phyloP scores from a whole-genome alignment of 2,797 vertebrate species.

The Xenops minutus region DNA sequence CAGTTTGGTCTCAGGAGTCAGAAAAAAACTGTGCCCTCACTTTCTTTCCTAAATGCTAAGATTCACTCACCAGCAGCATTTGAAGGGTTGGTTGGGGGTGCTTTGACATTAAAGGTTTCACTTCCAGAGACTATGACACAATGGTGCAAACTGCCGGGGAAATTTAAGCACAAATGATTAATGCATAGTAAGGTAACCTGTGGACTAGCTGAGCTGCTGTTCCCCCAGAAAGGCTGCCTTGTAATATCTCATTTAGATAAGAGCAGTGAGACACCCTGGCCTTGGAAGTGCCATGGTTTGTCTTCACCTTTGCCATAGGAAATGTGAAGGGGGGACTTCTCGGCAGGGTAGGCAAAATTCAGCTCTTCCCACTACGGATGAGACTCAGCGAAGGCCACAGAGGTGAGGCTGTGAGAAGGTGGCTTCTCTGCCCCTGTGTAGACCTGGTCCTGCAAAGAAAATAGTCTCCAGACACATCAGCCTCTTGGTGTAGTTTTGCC shows the following conservation, averaged over 20 bases:
- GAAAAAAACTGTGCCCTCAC: background rate
- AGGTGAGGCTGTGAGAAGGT: background rate
- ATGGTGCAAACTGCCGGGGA: background rate
- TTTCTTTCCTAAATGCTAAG: background rate
- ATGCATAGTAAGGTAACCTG: background rate
- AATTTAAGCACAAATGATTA: background rate
- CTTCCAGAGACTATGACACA: background rate
- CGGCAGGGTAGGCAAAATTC: background rate
- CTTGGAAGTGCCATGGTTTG: background rate
- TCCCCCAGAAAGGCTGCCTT: background rate
- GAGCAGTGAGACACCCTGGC: background rate
- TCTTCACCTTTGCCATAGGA: background rate
- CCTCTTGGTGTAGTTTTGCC: background rate
- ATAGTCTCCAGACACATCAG: background rate
- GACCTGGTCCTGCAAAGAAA: background rate
- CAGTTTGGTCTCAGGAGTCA: background rate
- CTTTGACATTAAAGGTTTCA: background rate
- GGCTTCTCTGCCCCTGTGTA: background rate
- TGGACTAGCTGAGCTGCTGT: background rate
- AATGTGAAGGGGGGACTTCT: background rate
- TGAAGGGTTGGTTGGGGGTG: background rate
- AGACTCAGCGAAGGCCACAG: fast-evolving
- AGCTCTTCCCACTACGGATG: background rate
- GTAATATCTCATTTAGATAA: background rate
- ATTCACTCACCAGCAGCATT: background rate